Evolutionary conservation across 2,113 vertebrate species (phyloP), one percentile per base, ranked within the genome.

Genomic region (Pterocles burchelli): DNA sequence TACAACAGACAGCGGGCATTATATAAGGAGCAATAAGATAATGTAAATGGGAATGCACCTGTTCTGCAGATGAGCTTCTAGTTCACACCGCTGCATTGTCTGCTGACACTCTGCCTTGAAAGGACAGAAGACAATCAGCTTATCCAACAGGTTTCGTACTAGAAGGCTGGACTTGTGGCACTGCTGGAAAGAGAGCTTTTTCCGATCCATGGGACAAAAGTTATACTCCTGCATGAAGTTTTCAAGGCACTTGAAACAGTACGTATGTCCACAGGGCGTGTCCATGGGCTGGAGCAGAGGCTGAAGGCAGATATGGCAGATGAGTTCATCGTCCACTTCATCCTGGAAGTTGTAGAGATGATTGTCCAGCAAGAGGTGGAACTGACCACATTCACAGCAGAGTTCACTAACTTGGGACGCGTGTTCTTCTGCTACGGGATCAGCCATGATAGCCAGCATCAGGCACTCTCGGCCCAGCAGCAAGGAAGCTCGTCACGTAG

Each of bases 301-400:
- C 97, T 99, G 99, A 75, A 99, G 98, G 93, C 99, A 99, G 90
- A 99, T 99, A 95, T 99, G 99, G 95, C 99, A 99, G 66, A 98
- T 96, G 90, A 99, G 97, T 75, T 99, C 99, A 29, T 99, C 99
- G 3, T 99, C 99, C 95, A 99, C 99, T 45, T 99, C 99, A 8
- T 99, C 98, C 90, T 98, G 98, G 97, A 99, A 99, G 97, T 99
- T 99, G 66, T 99, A 99, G 70, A 99, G 97, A 88, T 99, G 99
- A 94, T 98, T 98, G 74, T 99, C 99, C 54, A 95, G 97, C 74
- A 97, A 88, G 31, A 98, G 98, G 26, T 99, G 99, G 85, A 88
- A 92, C 97, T 99, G 99, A 21, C 99, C 99, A 6, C 99, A 99
- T 82, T 99, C 99, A 5, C 97, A 98, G 90, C 99, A 99, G 34